phyloP scores from a whole-genome alignment of 2,797 vertebrate species.

The Lates japonicus region DNA sequence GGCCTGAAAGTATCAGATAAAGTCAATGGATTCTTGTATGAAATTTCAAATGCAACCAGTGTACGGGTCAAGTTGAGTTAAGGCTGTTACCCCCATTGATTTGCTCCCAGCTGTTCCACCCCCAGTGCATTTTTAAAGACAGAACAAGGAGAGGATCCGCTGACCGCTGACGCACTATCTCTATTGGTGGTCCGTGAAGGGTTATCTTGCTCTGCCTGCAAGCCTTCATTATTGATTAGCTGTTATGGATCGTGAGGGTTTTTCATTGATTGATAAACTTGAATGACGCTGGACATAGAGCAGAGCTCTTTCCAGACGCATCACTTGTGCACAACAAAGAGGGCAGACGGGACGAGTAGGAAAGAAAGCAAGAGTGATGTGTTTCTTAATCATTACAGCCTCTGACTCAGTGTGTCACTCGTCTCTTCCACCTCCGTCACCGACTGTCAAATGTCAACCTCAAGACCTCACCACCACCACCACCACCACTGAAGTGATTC shows the following conservation, averaged over 20 bases:
- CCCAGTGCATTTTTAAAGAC: conserved; percentile 44
- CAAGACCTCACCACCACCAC: conserved; percentile 3
- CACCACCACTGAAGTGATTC: conserved; percentile 58
- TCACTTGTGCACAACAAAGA: conserved; percentile 15
- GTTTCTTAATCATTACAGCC: conserved; percentile 75
- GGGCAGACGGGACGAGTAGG: not conserved
- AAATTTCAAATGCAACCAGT: conserved; percentile 7
- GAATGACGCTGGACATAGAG: conserved; percentile 58
- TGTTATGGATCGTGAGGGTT: conserved; percentile 59
- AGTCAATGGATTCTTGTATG: not conserved
- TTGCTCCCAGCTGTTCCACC: conserved; percentile 56
- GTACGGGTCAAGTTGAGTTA: conserved; percentile 42
- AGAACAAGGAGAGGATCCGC: conserved; percentile 16
- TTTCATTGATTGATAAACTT: conserved; percentile 70
- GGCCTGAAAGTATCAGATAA: not conserved
- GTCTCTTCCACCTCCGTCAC: conserved; percentile 54
- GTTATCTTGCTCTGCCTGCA: conserved; percentile 52
- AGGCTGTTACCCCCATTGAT: conserved; percentile 60
- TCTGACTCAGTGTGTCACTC: conserved; percentile 62
- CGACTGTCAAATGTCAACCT: conserved; percentile 66
- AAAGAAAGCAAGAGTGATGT: conserved; percentile 61
- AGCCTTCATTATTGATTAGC: conserved; percentile 69
- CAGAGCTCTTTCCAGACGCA: conserved; percentile 20
- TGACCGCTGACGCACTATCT: conserved; percentile 41
- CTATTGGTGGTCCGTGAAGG: conserved; percentile 37